Percentiles rank a stretch among this genome's conserved stretches.
These are phyloP conservation scores for Arrhopalites spinosus DNA, from an alignment of 2,888 invertebrate species.

Conservation along the genomic window DNA sequence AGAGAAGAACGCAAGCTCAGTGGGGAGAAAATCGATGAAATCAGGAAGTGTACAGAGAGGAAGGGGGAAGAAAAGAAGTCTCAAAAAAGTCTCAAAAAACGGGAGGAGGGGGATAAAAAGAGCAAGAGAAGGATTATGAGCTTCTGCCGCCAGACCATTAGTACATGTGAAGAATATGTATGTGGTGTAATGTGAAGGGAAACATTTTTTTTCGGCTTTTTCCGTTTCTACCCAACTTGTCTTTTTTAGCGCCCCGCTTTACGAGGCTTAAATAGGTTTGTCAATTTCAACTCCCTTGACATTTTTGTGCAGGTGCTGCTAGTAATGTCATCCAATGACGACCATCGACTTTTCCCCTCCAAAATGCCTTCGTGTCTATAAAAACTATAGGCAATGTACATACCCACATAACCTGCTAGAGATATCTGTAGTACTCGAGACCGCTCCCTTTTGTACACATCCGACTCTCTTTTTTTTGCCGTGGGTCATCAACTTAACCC, in stretches of 20 bases:
- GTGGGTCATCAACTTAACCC: not conserved
- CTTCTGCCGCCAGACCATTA: constrained; percentile 24
- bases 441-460: too few relatives aligned
- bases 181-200: constrained; percentile 24
- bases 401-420: too few relatives aligned
- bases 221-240: constrained; percentile 9
- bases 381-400: too few relatives aligned
- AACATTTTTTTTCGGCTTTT: constrained; percentile 21
- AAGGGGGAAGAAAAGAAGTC: not conserved
- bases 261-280: constrained; percentile 22
- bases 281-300: constrained; percentile 19
- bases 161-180: constrained; percentile 12
- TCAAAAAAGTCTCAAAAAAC: not conserved
- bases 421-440: too few relatives aligned
- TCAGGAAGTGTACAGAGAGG: constrained; percentile 18
- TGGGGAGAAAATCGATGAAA: constrained; percentile 25
- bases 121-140: constrained; percentile 28
- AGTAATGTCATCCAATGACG: too few relatives aligned
- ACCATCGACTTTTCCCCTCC: not conserved
- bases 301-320: constrained; percentile 15
- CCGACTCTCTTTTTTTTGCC: not conserved
- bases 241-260: constrained; percentile 13
- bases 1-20: constrained; percentile 19
- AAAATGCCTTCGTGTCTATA: too few relatives aligned
- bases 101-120: not conserved